These are phyloP conservation scores for Siniperca scherzeri DNA, from an alignment of 2,797 vertebrate species.

Conservation along the genomic window DNA sequence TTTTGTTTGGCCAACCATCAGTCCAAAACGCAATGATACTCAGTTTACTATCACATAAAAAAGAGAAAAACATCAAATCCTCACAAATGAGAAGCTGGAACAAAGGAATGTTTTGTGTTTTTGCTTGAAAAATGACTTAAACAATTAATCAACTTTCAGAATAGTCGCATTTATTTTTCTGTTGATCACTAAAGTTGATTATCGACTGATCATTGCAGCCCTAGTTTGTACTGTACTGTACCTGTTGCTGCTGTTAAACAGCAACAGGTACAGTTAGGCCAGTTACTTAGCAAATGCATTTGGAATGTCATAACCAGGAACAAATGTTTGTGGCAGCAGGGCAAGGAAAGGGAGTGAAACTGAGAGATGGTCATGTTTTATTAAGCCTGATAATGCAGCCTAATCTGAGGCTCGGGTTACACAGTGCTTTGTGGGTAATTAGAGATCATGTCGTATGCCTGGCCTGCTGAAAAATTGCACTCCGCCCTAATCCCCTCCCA, in stretches of 20 bases:
- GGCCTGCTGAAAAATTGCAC: slow-evolving; percentile 80
- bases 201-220: too few relatives aligned
- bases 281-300: slow-evolving; percentile 9
- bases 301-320: slow-evolving; percentile 53
- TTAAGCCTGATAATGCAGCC: slow-evolving; percentile 82
- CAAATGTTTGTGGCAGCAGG: slow-evolving; percentile 68
- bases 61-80: background rate
- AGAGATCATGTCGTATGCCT: slow-evolving; percentile 83
- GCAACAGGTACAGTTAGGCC: slow-evolving; percentile 39
- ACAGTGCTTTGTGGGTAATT: slow-evolving; percentile 84
- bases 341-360: slow-evolving; percentile 71
- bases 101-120: too few relatives aligned
- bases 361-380: slow-evolving; percentile 84
- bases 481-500: slow-evolving; percentile 80
- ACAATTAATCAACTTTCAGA: too few relatives aligned
- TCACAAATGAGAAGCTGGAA: too few relatives aligned
- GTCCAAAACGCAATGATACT: background rate
- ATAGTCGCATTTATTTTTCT: too few relatives aligned
- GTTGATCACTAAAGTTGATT: too few relatives aligned
- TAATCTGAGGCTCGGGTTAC: slow-evolving; percentile 83
- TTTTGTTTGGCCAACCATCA: background rate
- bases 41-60: background rate
- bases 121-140: background rate
- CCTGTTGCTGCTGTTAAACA: slow-evolving; percentile 32
- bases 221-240: background rate